Evolutionary conservation across 2,113 vertebrate species (phyloP), one percentile per base, ranked within the genome.

Genomic region (Scophthalmus maximus): DNA sequence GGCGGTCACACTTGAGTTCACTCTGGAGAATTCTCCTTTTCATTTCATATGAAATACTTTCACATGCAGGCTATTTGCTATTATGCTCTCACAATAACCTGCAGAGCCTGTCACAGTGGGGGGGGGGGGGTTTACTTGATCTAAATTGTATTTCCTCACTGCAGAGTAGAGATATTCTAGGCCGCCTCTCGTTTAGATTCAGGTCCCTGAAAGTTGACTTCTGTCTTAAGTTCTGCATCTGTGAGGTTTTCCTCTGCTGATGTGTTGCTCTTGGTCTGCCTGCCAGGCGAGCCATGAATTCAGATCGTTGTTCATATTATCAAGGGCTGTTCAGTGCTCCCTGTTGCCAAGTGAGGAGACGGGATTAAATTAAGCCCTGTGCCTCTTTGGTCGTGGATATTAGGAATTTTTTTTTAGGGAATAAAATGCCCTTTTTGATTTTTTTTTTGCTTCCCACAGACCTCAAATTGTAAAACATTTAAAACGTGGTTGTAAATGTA

Each of bases 1-100:
- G 32, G 32, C 11, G 4, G 76, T 91, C 87, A 87, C 77, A 78
- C 73, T 68, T 42, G 42, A 36, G 69, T 88, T 82, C 40, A 52
- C 38, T 83, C 65, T 56, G 68, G 64, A 44, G 81, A 81, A 71
- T 81, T 77, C 73, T 36, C 22, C 50, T 52, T 40, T 83, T 78
- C 34, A 58, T 80, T 76, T 84, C 44, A 60, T 56, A 38, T 59
- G 32, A 69, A 75, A 84, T 81, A 51, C 73, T 52, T 78, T n/a
- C n/a, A n/a, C n/a, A n/a, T n/a, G n/a, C n/a, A n/a, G n/a, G n/a
- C n/a, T n/a, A n/a, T n/a, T 63, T 61, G 29, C 42, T 32, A 34
- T 68, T 73, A 32, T 58, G 17, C 42, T 36, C 1, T 30, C 73
- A 79, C 62, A 61, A 60, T 70, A 30, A 68, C 47, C 47, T 51